phyloP scores from a whole-genome alignment of 2,113 vertebrate species.

The Heterocephalus glaber region DNA sequence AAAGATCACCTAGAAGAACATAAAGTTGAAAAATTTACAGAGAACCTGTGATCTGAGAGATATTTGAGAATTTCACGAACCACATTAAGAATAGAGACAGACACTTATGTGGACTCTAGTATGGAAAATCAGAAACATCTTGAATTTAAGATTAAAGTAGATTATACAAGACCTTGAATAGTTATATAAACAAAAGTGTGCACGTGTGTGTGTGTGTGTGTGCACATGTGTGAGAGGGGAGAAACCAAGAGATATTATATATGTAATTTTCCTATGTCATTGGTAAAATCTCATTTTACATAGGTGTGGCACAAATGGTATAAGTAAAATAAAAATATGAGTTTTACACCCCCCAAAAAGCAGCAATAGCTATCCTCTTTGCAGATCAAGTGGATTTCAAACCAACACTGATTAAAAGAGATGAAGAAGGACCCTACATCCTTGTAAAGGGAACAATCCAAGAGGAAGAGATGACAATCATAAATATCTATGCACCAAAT shows the following conservation, averaged over 20 bases:
- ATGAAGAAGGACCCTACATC: too few species aligned
- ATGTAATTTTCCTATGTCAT: not conserved
- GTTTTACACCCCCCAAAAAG: too few species aligned
- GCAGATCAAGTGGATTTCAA: too few species aligned
- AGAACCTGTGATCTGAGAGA: not conserved
- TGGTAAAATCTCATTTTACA: not conserved
- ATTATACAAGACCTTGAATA: not conserved
- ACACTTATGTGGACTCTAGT: not conserved
- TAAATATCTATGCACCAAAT: too few species aligned
- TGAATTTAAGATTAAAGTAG: not conserved
- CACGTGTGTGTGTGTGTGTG: not conserved
- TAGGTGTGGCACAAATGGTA: not conserved
- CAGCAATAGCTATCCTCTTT: too few species aligned
- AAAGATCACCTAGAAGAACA: not conserved
- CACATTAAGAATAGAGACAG: not conserved
- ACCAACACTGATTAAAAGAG: too few species aligned
- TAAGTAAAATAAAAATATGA: not conserved
- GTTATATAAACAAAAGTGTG: not conserved
- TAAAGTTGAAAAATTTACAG: not conserved
- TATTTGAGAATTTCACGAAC: not conserved
- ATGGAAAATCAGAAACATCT: not conserved
- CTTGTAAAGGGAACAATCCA: too few species aligned
- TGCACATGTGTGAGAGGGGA: not conserved
- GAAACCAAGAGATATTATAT: not conserved
- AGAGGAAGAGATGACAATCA: too few species aligned